Conservation (phyloP, 1,140 invertebrate species). For the Camponotus vicinus region DNA sequence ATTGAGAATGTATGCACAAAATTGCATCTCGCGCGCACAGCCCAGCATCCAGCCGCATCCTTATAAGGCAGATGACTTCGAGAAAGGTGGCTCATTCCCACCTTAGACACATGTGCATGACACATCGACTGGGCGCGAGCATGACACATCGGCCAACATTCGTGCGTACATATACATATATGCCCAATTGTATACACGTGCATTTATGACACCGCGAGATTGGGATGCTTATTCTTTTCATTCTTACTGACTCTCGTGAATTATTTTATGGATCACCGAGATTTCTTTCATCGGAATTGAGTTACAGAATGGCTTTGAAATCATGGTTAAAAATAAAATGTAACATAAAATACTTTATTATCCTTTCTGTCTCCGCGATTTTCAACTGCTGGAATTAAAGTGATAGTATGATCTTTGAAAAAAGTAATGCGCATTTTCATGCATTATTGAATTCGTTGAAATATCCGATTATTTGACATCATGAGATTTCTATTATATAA, state of each 20-base stretch:
- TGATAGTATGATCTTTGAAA: not conserved
- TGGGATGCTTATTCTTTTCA: not conserved
- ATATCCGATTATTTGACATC: not conserved
- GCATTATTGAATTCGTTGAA: not conserved
- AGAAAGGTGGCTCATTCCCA: slow-evolving; percentile 34
- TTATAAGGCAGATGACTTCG: slow-evolving; percentile 37
- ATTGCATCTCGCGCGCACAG: not conserved
- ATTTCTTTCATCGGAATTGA: not conserved
- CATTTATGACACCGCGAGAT: not conserved
- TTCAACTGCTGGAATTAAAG: not conserved
- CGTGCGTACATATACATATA: not conserved
- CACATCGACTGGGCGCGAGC: slow-evolving; percentile 63
- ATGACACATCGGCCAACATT: slow-evolving; percentile 61
- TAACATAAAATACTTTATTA: not conserved
- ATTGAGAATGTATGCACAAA: not conserved
- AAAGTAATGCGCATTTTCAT: not conserved
- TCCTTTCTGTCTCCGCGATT: not conserved
- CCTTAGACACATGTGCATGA: slow-evolving; percentile 58
- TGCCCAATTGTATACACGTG: not conserved
- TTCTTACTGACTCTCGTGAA: not conserved
- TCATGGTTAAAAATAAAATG: slow-evolving; percentile 9
- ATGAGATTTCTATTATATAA: not conserved
- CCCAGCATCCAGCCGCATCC: not conserved
- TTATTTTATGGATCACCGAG: not conserved
- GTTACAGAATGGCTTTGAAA: not conserved